Percentiles rank a stretch among this genome's conserved stretches.
phyloP scores from a whole-genome alignment of 53 echinoderm and acorn worm genomes.

The Patiria pectinifera region DNA sequence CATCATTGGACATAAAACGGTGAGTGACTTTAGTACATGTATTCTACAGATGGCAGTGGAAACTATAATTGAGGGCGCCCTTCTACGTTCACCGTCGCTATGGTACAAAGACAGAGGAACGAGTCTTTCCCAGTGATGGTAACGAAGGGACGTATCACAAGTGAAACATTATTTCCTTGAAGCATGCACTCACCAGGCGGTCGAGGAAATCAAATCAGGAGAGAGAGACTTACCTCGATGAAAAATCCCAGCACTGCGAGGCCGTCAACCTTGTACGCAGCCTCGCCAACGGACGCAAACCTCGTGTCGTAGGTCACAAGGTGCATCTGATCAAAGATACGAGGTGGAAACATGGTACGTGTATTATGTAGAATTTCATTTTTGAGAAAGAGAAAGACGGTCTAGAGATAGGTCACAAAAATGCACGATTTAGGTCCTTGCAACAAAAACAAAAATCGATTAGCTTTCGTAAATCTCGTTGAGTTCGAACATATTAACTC shows the following conservation, averaged over 20 bases:
- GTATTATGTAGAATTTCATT: too few species aligned
- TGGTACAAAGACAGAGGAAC: too few species aligned
- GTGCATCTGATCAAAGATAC: constrained; percentile 57
- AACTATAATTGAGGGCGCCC: neutral
- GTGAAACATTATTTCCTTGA: neutral
- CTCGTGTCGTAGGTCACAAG: constrained; percentile 67
- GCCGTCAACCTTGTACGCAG: constrained; percentile 67
- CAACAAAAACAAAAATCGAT: too few species aligned
- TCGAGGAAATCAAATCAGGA: neutral
- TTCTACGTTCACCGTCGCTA: neutral
- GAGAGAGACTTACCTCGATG: constrained; percentile 53
- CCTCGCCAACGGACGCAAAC: constrained; percentile 52
- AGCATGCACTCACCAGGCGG: neutral
- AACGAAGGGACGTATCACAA: neutral
- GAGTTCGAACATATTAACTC: too few species aligned
- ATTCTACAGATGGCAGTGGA: neutral
- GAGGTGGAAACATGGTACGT: neutral
- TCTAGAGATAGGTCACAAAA: too few species aligned
- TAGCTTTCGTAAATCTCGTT: too few species aligned
- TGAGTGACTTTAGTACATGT: neutral
- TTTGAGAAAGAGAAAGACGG: too few species aligned
- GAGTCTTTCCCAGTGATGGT: too few species aligned
- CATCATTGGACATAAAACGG: neutral
- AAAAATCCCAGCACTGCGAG: constrained; percentile 76
- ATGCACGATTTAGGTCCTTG: too few species aligned